A percentile compares a stretch with the other conserved stretches of the same genome.
These are phyloP conservation scores for Pararge aegeria DNA, from an alignment of 1,140 invertebrate genomes.

Conservation along the genomic window DNA sequence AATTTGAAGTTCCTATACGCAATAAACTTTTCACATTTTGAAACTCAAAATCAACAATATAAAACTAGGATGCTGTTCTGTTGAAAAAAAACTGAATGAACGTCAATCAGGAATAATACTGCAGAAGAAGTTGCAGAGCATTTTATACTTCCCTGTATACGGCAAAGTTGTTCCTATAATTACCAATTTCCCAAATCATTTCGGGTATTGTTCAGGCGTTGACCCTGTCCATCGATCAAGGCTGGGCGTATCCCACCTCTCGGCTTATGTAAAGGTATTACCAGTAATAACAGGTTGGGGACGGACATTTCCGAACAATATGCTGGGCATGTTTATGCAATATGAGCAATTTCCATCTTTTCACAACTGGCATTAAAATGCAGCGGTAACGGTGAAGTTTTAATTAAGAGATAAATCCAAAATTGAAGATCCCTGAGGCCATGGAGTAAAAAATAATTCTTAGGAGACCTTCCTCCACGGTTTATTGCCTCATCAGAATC, in stretches of 20 bases:
- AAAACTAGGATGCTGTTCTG: no score
- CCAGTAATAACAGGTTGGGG: slow-evolving; percentile 58
- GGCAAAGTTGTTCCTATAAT: slow-evolving; percentile 15
- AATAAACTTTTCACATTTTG: no score
- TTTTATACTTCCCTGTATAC: background rate
- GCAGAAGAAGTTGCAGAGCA: no score
- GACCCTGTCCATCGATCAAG: slow-evolving; percentile 53
- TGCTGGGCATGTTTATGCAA: slow-evolving; percentile 36
- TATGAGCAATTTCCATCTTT: slow-evolving; percentile 27
- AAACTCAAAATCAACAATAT: no score
- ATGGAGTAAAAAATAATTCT: no score
- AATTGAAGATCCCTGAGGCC: no score
- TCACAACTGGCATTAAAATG: slow-evolving; percentile 24
- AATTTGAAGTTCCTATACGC: no score
- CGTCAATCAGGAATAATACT: no score
- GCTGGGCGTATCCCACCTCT: slow-evolving; percentile 42
- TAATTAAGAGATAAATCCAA: background rate
- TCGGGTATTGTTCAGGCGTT: slow-evolving; percentile 40
- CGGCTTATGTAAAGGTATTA: slow-evolving; percentile 50
- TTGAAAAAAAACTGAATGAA: no score
- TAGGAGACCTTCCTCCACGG: no score
- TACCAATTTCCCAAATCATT: slow-evolving; percentile 36
- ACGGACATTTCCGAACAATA: slow-evolving; percentile 46
- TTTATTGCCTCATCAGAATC: no score
- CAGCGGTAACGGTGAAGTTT: slow-evolving; percentile 13